Evolutionary conservation across 2,888 invertebrate genomes (phyloP).

Genomic region (Gari tellinella): DNA sequence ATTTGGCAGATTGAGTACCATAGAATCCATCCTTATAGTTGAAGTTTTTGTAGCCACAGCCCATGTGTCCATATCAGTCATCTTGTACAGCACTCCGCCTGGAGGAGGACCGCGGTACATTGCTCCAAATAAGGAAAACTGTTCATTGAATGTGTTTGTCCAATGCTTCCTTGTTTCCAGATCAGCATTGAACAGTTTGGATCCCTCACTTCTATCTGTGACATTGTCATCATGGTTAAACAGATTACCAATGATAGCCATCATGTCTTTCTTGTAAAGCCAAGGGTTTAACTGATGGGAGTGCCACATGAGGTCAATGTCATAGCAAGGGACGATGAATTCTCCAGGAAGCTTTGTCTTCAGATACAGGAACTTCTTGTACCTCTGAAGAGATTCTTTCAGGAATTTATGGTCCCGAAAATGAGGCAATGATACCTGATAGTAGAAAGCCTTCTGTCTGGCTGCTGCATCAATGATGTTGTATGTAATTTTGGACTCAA

Average conservation of each 20-base stretch:
- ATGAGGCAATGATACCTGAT: slow-evolving; percentile 85
- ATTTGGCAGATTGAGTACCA: neutral
- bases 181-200: slow-evolving; percentile 84
- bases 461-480: slow-evolving; percentile 83
- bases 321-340: slow-evolving; percentile 85
- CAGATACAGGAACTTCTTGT: slow-evolving; percentile 84
- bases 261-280: slow-evolving; percentile 78
- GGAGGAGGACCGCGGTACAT: slow-evolving; percentile 85
- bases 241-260: slow-evolving; percentile 74
- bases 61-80: slow-evolving; percentile 74
- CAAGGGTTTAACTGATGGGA: slow-evolving; percentile 84
- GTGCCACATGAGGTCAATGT: slow-evolving; percentile 86
- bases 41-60: slow-evolving; percentile 65
- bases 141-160: slow-evolving; percentile 83
- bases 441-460: slow-evolving; percentile 85
- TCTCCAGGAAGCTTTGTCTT: slow-evolving; percentile 83
- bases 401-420: slow-evolving; percentile 84
- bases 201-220: slow-evolving; percentile 83
- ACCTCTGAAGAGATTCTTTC: slow-evolving; percentile 81
- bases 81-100: slow-evolving; percentile 81
- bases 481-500: slow-evolving; percentile 74
- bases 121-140: slow-evolving; percentile 83
- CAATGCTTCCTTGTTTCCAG: slow-evolving; percentile 84
- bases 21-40: slow-evolving; percentile 33
- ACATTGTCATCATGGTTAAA: slow-evolving; percentile 85